Evolutionary conservation across 2,113 vertebrate genomes (phyloP).

Genomic region (Falco punctatus): DNA sequence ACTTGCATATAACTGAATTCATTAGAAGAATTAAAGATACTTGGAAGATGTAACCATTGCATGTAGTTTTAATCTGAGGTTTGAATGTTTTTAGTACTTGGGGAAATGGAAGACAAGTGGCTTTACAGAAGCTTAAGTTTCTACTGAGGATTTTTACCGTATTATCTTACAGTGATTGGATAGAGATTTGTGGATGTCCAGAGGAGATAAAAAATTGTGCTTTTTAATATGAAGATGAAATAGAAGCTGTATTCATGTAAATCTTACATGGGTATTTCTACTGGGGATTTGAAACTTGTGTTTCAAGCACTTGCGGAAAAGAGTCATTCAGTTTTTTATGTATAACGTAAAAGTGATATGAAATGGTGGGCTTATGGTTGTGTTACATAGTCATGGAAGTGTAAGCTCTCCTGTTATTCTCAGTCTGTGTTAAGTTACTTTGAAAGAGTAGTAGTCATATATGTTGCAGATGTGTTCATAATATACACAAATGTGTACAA

Average conservation of each 20-base stretch:
- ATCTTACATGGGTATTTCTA: background rate
- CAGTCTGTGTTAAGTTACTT: background rate
- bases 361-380: background rate
- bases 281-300: background rate
- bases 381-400: background rate
- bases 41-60: background rate
- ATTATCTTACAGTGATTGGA: background rate
- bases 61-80: background rate
- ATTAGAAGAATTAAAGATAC: background rate
- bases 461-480: background rate
- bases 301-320: background rate
- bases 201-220: background rate
- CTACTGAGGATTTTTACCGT: background rate
- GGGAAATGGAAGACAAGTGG: background rate
- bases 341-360: background rate
- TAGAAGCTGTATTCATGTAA: background rate
- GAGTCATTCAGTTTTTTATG: background rate
- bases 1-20: background rate
- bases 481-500: background rate
- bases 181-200: background rate
- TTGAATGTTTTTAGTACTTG: background rate
- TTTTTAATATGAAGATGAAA: background rate
- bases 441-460: background rate
- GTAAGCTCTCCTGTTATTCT: background rate
- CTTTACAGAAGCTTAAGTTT: constrained; percentile 10